A percentile compares a stretch with the other conserved stretches of the same genome.
Conservation (phyloP, 2,888 invertebrate species). For the Molorchus minor region DNA sequence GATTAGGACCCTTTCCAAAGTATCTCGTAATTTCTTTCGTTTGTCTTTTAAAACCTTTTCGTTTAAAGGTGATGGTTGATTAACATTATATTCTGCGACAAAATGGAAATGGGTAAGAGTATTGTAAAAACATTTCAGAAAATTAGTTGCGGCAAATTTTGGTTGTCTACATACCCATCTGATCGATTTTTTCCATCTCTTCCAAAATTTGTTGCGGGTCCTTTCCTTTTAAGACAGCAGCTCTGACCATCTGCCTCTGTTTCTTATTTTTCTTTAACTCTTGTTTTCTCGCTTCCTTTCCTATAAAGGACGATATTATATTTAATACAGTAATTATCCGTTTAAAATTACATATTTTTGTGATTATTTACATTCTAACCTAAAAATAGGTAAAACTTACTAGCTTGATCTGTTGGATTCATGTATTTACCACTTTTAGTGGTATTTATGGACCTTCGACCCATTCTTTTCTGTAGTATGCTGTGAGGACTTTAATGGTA, state of each 20-base stretch:
- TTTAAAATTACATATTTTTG: no score
- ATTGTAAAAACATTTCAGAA: background rate
- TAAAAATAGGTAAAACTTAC: conserved; percentile 71
- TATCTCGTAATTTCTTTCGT: conserved; percentile 93
- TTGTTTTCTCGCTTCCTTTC: conserved; percentile 96
- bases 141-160: no score
- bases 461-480: conserved; percentile 72
- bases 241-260: conserved; percentile 94
- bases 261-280: conserved; percentile 99
- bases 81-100: conserved; percentile 88
- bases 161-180: conserved; percentile 80
- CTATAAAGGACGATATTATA: conserved; percentile 64
- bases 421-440: conserved; percentile 99
- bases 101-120: conserved; percentile 11
- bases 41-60: conserved; percentile 98
- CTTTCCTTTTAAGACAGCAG: conserved; percentile 97
- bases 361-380: no score
- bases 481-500: background rate
- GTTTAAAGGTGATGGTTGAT: conserved; percentile 93
- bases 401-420: conserved; percentile 99
- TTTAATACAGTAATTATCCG: background rate
- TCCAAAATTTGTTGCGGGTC: conserved; percentile 94
- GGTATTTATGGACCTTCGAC: conserved; percentile 96
- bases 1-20: conserved; percentile 91
- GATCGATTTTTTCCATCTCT: conserved; percentile 97